phyloP scores from a whole-genome alignment of 2,113 vertebrate species.

The Cephalopterus ornatus region DNA sequence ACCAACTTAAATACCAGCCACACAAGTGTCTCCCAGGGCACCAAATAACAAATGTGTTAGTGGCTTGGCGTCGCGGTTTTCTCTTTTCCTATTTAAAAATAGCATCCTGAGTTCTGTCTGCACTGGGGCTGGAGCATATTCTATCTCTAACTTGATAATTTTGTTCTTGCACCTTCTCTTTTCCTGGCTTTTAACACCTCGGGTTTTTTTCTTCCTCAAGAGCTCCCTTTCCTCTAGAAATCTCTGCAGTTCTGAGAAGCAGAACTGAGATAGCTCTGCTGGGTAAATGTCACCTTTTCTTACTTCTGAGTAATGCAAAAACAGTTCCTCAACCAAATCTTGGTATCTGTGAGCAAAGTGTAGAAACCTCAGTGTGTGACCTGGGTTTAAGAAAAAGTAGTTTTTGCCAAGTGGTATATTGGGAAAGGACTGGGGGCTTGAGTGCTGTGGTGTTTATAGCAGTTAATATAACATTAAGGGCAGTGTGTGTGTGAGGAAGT shows the following conservation, averaged over 20 bases:
- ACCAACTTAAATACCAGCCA: constrained; percentile 22
- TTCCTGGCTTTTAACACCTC: background rate
- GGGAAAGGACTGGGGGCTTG: background rate
- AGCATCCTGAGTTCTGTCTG: background rate
- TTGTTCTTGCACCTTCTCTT: background rate
- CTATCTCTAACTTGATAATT: background rate
- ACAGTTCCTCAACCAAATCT: background rate
- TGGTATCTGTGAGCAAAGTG: background rate
- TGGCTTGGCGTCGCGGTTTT: background rate
- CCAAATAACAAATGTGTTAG: background rate
- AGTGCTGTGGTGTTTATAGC: background rate
- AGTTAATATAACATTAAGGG: background rate
- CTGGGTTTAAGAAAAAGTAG: background rate
- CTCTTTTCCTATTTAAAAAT: constrained; percentile 35
- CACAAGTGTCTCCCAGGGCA: background rate
- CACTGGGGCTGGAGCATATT: background rate
- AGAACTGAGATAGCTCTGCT: background rate
- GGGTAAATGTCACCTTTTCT: background rate
- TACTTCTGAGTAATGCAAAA: background rate
- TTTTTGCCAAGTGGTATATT: background rate
- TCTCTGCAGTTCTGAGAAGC: background rate
- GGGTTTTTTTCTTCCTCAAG: background rate
- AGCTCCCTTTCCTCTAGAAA: background rate
- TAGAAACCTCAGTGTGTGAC: background rate
- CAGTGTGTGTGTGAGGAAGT: background rate